A percentile compares a stretch with the other conserved stretches of the same genome.
Conservation (phyloP, 2,888 invertebrate genomes). For the Pammene aurita region DNA sequence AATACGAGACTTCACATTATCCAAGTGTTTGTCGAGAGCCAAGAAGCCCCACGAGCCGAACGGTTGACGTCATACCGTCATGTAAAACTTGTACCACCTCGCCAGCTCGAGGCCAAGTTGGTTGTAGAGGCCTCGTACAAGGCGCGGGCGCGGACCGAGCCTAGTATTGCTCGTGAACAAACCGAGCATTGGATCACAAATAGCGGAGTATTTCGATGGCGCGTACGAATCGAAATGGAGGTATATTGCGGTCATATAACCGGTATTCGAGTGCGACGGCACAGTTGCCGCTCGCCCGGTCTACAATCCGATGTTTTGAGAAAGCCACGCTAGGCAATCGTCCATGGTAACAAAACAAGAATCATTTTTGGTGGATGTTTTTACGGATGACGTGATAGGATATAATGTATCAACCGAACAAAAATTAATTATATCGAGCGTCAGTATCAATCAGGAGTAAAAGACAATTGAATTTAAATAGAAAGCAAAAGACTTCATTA, state of each 20-base stretch:
- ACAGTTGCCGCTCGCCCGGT: conserved; percentile 71
- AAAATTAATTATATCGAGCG: too few species aligned
- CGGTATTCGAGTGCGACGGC: conserved; percentile 78
- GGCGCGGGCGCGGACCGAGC: conserved; percentile 52
- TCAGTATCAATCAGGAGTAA: not conserved
- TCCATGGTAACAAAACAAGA: conserved; percentile 75
- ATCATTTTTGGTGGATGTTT: conserved; percentile 68
- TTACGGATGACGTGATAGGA: conserved; percentile 52
- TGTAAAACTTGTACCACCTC: conserved; percentile 69
- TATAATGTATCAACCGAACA: too few species aligned
- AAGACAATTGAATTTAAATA: not conserved
- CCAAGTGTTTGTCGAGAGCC: conserved; percentile 76
- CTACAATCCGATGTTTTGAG: conserved; percentile 77
- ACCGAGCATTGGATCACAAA: conserved; percentile 62
- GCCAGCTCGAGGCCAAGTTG: conserved; percentile 50
- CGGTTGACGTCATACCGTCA: conserved; percentile 80
- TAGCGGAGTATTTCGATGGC: conserved; percentile 51
- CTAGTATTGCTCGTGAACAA: conserved; percentile 44
- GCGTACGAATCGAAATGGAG: conserved; percentile 61
- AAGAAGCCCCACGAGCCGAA: conserved; percentile 80
- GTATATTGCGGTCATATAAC: conserved; percentile 82
- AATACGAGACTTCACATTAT: conserved; percentile 69
- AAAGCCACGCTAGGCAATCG: conserved; percentile 78
- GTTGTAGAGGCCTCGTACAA: conserved; percentile 54
- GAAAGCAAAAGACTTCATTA: not conserved